Conservation (phyloP, 2,888 invertebrate genomes). For the Lasius fuliginosus region DNA sequence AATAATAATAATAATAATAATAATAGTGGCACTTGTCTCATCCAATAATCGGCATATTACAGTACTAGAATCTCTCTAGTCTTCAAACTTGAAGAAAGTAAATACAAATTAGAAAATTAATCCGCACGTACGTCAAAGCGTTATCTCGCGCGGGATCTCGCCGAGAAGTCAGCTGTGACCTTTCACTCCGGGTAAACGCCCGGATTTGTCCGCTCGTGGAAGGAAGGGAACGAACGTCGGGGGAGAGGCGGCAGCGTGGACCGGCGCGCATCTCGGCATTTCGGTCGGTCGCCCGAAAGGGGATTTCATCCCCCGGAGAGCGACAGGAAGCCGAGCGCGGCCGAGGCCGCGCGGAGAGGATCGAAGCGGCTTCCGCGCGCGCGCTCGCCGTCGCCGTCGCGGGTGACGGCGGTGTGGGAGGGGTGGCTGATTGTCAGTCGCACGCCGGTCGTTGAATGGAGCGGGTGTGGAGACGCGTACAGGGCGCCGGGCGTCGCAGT, state of each 20-base stretch:
- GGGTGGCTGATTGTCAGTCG: constrained; percentile 77
- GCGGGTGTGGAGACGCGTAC: constrained; percentile 85
- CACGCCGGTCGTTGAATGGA: constrained; percentile 85
- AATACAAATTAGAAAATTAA: constrained; percentile 2
- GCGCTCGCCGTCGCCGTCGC: constrained; percentile 19
- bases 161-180: constrained; percentile 31
- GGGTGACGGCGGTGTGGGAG: constrained; percentile 67
- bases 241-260: constrained; percentile 14
- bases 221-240: not conserved
- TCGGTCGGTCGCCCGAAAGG: constrained; percentile 9
- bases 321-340: constrained; percentile 25
- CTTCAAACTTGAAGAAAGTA: not conserved
- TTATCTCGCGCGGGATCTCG: constrained; percentile 7
- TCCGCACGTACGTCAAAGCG: not conserved
- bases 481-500: constrained; percentile 83
- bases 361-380: constrained; percentile 59
- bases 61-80: not conserved
- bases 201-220: constrained; percentile 41
- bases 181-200: constrained; percentile 50
- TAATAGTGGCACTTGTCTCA: not conserved
- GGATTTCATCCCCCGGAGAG: constrained; percentile 46
- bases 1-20: not conserved
- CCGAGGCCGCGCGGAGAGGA: constrained; percentile 69
- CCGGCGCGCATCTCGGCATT: constrained; percentile 26
- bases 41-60: not conserved